Evolutionary conservation across 2,888 invertebrate species (phyloP).

Genomic region (Oxyscelio sp.): DNA sequence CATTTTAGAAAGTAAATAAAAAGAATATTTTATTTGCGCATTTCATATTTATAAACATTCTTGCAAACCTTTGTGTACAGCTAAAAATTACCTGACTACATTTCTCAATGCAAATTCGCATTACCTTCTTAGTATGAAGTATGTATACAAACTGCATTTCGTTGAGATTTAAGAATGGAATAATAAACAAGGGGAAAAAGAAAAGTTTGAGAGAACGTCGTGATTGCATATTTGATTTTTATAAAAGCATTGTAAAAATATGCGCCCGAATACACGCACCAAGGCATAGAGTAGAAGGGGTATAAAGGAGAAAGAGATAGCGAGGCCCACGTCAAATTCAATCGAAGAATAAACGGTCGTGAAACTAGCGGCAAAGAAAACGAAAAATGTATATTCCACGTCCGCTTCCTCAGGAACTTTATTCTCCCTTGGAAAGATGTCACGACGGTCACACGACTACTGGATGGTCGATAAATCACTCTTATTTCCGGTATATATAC

Average conservation of each 20-base stretch:
- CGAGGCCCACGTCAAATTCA: constrained; percentile 69
- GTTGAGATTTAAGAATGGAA: constrained; percentile 69
- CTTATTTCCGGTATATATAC: constrained; percentile 72
- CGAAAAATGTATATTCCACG: constrained; percentile 71
- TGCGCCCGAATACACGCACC: constrained; percentile 33
- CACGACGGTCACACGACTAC: constrained; percentile 74
- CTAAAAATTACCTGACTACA: constrained; percentile 61
- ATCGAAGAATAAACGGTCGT: constrained; percentile 71
- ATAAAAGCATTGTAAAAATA: constrained; percentile 64
- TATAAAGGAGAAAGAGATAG: constrained; percentile 31
- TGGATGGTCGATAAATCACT: constrained; percentile 77
- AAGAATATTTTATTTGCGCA: constrained; percentile 17
- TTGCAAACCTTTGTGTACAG: constrained; percentile 45
- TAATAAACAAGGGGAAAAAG: constrained; percentile 67
- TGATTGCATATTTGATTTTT: constrained; percentile 73
- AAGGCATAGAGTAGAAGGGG: constrained; percentile 17
- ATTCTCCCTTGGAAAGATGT: constrained; percentile 73
- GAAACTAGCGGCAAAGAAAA: constrained; percentile 72
- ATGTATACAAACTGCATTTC: constrained; percentile 67
- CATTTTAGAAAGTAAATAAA: constrained; percentile 14
- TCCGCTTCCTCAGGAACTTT: constrained; percentile 73
- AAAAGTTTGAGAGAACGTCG: constrained; percentile 60
- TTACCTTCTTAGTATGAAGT: constrained; percentile 61
- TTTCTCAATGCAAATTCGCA: constrained; percentile 67
- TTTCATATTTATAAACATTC: constrained; percentile 64